Evolutionary conservation across 2,797 vertebrate species (phyloP).

Genomic region (Sarcophilus harrisii): DNA sequence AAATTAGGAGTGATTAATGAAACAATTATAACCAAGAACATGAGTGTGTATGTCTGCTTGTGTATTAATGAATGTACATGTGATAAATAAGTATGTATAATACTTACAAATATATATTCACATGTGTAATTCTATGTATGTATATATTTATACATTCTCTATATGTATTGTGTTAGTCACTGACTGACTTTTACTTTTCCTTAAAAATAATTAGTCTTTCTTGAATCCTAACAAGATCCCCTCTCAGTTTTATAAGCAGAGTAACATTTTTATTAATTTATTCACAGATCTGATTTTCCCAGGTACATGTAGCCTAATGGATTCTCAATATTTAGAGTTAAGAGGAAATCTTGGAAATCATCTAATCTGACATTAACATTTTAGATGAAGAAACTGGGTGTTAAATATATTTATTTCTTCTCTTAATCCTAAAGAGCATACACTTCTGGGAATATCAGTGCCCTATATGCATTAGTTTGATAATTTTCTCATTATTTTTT

Average conservation of each 20-base stretch:
- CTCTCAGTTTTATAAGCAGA: constrained; percentile 28
- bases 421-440: not conserved
- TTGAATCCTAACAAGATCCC: constrained; percentile 13
- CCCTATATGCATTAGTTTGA: constrained; percentile 20
- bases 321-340: not conserved
- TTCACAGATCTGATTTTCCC: not conserved
- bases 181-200: constrained; percentile 18
- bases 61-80: not conserved
- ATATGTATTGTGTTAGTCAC: not conserved
- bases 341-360: not conserved
- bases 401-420: not conserved
- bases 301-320: not conserved
- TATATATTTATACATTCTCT: not conserved
- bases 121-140: not conserved
- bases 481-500: constrained; percentile 48
- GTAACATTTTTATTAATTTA: constrained; percentile 6
- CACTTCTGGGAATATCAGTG: not conserved
- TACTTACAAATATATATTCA: not conserved
- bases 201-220: constrained; percentile 22
- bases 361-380: not conserved
- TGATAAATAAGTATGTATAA: not conserved
- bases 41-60: not conserved
- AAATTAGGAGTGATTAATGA: constrained; percentile 5
- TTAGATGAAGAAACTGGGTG: not conserved
- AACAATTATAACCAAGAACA: not conserved